phyloP scores from a whole-genome alignment of 2,113 vertebrate species.

The Mesitornis unicolor region DNA sequence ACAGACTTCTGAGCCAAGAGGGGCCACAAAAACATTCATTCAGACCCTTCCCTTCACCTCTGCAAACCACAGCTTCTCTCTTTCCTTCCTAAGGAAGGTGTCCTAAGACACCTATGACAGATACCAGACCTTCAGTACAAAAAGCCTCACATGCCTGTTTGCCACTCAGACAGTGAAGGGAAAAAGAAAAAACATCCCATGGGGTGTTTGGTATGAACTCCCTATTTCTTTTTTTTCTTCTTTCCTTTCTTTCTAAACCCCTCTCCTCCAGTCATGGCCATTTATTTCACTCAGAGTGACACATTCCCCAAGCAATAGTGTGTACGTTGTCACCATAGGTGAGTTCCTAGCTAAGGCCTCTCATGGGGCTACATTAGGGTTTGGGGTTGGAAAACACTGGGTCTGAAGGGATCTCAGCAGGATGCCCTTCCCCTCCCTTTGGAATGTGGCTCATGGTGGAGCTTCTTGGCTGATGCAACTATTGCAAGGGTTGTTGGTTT shows the following conservation, averaged over 20 bases:
- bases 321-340: background rate
- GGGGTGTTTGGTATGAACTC: background rate
- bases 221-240: background rate
- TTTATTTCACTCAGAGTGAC: background rate
- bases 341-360: background rate
- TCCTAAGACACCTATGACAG: background rate
- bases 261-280: background rate
- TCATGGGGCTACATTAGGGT: background rate
- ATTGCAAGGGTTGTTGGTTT: background rate
- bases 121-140: background rate
- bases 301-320: background rate
- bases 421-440: conserved; percentile 15
- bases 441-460: background rate
- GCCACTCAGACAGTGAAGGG: background rate
- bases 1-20: background rate
- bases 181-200: background rate
- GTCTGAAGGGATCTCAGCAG: background rate
- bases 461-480: conserved; percentile 22
- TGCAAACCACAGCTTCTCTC: background rate
- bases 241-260: background rate
- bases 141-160: background rate
- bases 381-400: background rate
- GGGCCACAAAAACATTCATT: background rate
- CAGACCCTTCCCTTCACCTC: background rate
- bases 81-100: conserved; percentile 5